Evolutionary conservation across 1,140 invertebrate genomes (phyloP).

Genomic region (Nebria ingens): DNA sequence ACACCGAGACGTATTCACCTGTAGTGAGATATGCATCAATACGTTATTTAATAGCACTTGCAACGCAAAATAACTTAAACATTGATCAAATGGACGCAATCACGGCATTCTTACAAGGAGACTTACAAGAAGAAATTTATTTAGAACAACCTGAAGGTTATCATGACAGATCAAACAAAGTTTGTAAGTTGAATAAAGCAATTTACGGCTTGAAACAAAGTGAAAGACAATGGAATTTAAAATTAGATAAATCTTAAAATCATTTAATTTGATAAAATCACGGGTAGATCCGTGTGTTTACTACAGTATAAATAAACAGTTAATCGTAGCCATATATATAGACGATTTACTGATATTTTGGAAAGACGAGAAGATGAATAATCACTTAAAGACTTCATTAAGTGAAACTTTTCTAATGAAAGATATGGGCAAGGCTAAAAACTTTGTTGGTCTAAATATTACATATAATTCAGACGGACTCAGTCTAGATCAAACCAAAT

Average conservation of each 20-base stretch:
- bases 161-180: not conserved
- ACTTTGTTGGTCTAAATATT: conserved; percentile 16
- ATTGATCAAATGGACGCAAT: conserved; percentile 20
- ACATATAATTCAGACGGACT: conserved; percentile 1
- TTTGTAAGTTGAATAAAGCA: conserved; percentile 15
- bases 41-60: conserved; percentile 14
- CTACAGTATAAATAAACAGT: conserved; percentile 14
- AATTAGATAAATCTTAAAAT: conserved; percentile 19
- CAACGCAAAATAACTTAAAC: conserved; percentile 11
- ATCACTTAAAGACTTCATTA: conserved; percentile 10
- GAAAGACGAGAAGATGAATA: conserved; percentile 13
- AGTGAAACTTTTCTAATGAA: conserved; percentile 13
- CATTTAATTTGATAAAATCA: conserved; percentile 18
- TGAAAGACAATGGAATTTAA: conserved; percentile 21
- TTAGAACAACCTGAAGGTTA: conserved; percentile 15
- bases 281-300: conserved; percentile 29
- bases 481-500: conserved; percentile 7
- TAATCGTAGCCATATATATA: conserved; percentile 24
- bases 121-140: conserved; percentile 20
- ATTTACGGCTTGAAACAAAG: conserved; percentile 31
- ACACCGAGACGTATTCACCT: conserved; percentile 27
- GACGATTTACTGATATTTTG: conserved; percentile 28
- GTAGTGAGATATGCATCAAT: conserved; percentile 20
- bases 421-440: conserved; percentile 9
- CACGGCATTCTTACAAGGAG: conserved; percentile 20